phyloP scores from a whole-genome alignment of 2,797 vertebrate species.

The Sandelia bainsii region DNA sequence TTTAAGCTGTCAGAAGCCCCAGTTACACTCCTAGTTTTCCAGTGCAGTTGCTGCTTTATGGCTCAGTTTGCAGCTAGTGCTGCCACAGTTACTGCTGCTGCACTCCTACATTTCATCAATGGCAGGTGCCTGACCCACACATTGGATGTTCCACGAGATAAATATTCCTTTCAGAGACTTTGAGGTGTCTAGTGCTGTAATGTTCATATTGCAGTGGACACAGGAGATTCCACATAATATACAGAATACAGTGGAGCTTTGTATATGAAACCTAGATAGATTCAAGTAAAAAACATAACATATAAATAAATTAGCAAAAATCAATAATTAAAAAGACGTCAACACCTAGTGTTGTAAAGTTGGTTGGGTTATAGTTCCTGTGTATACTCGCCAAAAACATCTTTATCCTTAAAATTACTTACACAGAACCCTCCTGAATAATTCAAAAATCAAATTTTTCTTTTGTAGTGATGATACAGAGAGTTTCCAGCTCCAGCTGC shows the following conservation, averaged over 20 bases:
- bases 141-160: conserved; percentile 17
- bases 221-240: conserved; percentile 13
- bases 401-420: too few species aligned
- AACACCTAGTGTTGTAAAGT: too few species aligned
- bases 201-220: conserved; percentile 17
- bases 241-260: neutral
- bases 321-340: too few species aligned
- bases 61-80: conserved; percentile 36
- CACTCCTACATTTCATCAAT: conserved; percentile 40
- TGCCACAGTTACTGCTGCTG: conserved; percentile 28
- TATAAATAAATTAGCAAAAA: too few species aligned
- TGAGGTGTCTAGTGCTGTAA: neutral
- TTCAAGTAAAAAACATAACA: too few species aligned
- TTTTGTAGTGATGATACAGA: too few species aligned
- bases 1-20: conserved; percentile 45
- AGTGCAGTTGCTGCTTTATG: conserved; percentile 35
- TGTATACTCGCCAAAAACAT: too few species aligned
- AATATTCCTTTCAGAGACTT: conserved; percentile 18
- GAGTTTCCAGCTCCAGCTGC: too few species aligned
- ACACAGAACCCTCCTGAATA: too few species aligned
- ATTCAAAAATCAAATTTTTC: too few species aligned
- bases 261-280: too few species aligned
- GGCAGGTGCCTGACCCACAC: conserved; percentile 21
- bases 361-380: too few species aligned
- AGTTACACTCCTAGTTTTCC: conserved; percentile 24